Evolutionary conservation across 2,797 vertebrate genomes (phyloP).

Genomic region (Artibeus jamaicensis): DNA sequence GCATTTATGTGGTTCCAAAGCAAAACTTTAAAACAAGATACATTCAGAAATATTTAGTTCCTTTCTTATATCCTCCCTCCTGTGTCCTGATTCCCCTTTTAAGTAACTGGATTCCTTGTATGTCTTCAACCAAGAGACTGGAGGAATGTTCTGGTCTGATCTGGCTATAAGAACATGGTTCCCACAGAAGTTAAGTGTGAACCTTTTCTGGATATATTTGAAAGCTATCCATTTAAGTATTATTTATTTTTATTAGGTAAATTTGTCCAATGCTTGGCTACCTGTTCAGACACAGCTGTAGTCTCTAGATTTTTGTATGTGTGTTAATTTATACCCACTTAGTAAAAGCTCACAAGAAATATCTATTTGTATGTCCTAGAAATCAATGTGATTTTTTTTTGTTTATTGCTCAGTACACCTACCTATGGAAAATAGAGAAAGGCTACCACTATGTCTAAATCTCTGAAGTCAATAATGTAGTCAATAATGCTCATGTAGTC

Average conservation of each 20-base stretch:
- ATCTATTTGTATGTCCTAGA: background rate
- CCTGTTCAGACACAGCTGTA: background rate
- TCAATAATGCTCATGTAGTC: no score
- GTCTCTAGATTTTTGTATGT: background rate
- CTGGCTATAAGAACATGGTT: background rate
- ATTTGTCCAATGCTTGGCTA: background rate
- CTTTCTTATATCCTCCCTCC: background rate
- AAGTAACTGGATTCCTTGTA: background rate
- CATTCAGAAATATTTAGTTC: no score
- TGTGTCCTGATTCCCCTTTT: background rate
- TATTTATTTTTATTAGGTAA: background rate
- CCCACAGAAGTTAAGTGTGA: background rate
- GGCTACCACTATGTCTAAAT: background rate
- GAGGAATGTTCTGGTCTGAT: background rate
- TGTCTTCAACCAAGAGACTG: background rate
- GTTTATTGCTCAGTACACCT: background rate
- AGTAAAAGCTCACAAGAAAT: background rate
- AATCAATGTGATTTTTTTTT: background rate
- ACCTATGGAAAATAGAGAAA: background rate
- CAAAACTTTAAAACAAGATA: background rate
- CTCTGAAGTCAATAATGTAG: background rate
- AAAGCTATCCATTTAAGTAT: background rate
- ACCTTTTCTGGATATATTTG: background rate
- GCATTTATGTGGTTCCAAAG: background rate
- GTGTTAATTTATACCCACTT: background rate